phyloP scores from a whole-genome alignment of 2,797 vertebrate species.

The Bovichtus variegatus region DNA sequence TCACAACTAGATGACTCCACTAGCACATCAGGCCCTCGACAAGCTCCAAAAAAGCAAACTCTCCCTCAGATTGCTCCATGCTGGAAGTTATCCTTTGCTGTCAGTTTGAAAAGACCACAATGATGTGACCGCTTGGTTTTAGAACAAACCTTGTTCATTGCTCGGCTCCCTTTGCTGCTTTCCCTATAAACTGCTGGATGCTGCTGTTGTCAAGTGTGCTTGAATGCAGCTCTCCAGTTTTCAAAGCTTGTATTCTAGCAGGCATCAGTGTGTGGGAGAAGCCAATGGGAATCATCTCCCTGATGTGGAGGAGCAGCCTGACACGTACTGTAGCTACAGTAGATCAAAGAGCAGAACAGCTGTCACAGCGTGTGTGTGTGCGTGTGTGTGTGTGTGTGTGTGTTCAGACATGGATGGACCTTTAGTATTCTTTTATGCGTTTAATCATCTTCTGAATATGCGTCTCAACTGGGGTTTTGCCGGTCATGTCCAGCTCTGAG shows the following conservation, averaged over 20 bases:
- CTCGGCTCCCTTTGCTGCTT: conserved; percentile 26
- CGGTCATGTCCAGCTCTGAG: too few relatives aligned
- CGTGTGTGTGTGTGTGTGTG: not conserved
- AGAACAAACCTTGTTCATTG: conserved; percentile 31
- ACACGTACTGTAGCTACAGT: conserved; percentile 38
- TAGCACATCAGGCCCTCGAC: conserved; percentile 13
- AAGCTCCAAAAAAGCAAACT: conserved; percentile 24
- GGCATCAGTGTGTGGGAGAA: conserved; percentile 60
- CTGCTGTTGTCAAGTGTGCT: conserved; percentile 58
- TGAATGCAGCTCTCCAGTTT: conserved; percentile 53
- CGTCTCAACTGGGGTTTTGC: too few relatives aligned
- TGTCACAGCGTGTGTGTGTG: conserved; percentile 2
- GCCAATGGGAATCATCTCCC: conserved; percentile 48
- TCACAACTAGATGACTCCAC: conserved; percentile 35
- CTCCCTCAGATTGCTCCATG: conserved; percentile 11
- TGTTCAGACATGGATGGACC: too few relatives aligned
- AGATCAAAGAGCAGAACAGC: conserved; percentile 28
- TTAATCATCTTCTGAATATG: too few relatives aligned
- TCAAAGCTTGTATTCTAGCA: conserved; percentile 44
- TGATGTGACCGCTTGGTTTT: conserved; percentile 31
- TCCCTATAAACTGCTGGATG: conserved; percentile 31
- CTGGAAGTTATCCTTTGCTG: conserved; percentile 35
- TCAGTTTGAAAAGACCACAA: conserved; percentile 39
- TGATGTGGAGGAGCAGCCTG: conserved; percentile 43
- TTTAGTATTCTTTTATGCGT: too few relatives aligned